Base-by-base conservation (phyloP, 2,113 vertebrate species). In the Eudyptes chrysolophus region DNA sequence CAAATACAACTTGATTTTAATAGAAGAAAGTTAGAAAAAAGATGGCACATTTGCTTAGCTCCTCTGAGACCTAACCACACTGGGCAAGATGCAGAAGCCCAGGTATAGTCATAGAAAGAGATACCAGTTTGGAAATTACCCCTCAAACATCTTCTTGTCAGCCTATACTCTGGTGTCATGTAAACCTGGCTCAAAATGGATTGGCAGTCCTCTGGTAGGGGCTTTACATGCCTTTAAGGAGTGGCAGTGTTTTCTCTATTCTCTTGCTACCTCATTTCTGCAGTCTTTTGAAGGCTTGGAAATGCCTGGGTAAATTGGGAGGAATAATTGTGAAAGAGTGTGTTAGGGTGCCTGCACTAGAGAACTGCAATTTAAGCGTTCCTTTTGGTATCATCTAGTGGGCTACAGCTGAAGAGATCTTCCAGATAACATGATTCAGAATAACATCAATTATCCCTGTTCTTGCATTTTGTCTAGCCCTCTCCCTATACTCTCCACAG, bases 361-460 rank as follows among this genome's bases (percentile, higher is more conserved):
- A 62, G 61, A 66, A 32, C 4, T 12, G 69, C 64, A 38, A 36
- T 81, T 69, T 3, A 42, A 51, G 26, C 52, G 24, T 21, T 96
- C 29, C 42, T 88, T 55, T 84, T 89, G 76, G 61, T 66, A 76
- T 75, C 36, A 52, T 77, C 80, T 52, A 24, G 34, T 26, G 12
- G 74, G 61, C 74, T 68, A 57, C 26, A 82, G 58, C 13, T 62
- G 70, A 57, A 92, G 78, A 87, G 54, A 65, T 65, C 58, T 89
- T 84, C 75, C 74, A 64, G 85, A 48, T 48, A 92, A 51, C 40
- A 21, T 40, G 81, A 52, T 82, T 64, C 92, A 92, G 83, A 74
- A 75, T 30, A 91, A 61, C 61, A 81, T 21, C 65, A 48, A 5
- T 81, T 89, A 36, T 4, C 24, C 72, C 76, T n/a, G 48, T n/a